Evolutionary conservation across 2,113 vertebrate species (phyloP), one percentile per base, ranked within the genome.

Genomic region (Zosterops japonicus): DNA sequence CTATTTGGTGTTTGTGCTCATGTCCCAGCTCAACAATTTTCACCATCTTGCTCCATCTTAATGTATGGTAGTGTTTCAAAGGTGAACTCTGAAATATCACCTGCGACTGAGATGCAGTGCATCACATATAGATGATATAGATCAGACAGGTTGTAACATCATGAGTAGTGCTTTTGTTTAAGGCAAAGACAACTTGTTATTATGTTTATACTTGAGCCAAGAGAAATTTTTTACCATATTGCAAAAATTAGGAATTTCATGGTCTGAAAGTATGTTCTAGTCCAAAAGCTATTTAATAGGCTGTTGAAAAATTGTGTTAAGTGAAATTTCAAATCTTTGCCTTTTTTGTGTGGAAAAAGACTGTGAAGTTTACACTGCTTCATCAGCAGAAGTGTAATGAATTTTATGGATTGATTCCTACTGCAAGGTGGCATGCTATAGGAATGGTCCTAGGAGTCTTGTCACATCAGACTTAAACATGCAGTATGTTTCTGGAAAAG

Each of bases 341-440:
- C 25, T 22, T 69, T 61, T 61, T 76, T 56, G 25, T 61, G 24
- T 44, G 41, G 35, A 87, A 92, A 90, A 92, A 86, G 33, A 31
- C 47, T 53, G 21, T 76, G 49, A 77, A 84, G 61, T 83, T 86
- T 68, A 39, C 56, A 29, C 35, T 88, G 85, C 77, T 90, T 94
- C 77, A 57, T 68, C 76, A 83, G 71, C 64, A 87, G 79, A 95
- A 75, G 29, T 46, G 21, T 70, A 87, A 79, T 86, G 92, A 83
- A 63, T 94, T 91, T 77, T 90, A 78, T 79, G 61, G 84, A 64
- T 90, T 77, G 65, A 85, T 76, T 92, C 44, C 35, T 80, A 10
- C 41, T 61, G 44, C 69, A 44, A 61, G 39, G 59, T 33, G 84
- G 49, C 14, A 21, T 76, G 44, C 49, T 70, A 9, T 56, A 52